phyloP scores from a whole-genome alignment of 1,140 invertebrate species.

The Psix sp. region DNA sequence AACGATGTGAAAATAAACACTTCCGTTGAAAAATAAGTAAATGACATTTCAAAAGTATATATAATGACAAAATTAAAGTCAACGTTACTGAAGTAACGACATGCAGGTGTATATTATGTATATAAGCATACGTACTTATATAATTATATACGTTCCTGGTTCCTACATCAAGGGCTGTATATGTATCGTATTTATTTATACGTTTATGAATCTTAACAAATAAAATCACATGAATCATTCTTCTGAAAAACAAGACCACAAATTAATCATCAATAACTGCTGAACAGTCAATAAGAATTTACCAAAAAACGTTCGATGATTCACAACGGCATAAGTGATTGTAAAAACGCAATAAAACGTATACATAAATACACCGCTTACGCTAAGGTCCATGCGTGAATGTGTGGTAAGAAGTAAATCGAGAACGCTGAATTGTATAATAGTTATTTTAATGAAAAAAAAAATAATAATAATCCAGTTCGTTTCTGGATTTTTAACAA shows the following conservation, averaged over 20 bases:
- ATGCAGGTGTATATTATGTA: conserved; percentile 56
- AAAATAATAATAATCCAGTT: too few species aligned
- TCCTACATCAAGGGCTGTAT: conserved; percentile 27
- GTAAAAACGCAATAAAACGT: conserved; percentile 46
- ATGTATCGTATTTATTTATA: conserved; percentile 60
- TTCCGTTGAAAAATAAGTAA: conserved; percentile 30
- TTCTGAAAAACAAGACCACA: conserved; percentile 3
- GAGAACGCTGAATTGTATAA: too few species aligned
- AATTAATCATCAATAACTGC: conserved; percentile 25
- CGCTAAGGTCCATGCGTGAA: too few species aligned
- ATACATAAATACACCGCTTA: conserved; percentile 63
- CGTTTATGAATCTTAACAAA: conserved; percentile 47
- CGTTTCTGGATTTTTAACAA: conserved; percentile 33
- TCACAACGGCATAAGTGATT: conserved; percentile 8
- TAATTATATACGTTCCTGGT: conserved; percentile 24
- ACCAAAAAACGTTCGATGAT: conserved; percentile 16
- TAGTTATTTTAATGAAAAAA: conserved; percentile 53
- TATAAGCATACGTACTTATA: conserved; percentile 41
- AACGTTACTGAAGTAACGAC: too few species aligned
- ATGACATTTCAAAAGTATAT: conserved; percentile 29
- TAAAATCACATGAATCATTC: neutral
- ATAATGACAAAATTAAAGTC: conserved; percentile 52
- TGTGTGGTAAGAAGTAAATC: too few species aligned
- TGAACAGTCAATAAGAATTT: conserved; percentile 32
- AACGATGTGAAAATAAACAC: conserved; percentile 25